A percentile compares a stretch with the other conserved stretches of the same genome.
Evolutionary conservation across 2,888 invertebrate species (phyloP).

Genomic region (Euphydryas editha): DNA sequence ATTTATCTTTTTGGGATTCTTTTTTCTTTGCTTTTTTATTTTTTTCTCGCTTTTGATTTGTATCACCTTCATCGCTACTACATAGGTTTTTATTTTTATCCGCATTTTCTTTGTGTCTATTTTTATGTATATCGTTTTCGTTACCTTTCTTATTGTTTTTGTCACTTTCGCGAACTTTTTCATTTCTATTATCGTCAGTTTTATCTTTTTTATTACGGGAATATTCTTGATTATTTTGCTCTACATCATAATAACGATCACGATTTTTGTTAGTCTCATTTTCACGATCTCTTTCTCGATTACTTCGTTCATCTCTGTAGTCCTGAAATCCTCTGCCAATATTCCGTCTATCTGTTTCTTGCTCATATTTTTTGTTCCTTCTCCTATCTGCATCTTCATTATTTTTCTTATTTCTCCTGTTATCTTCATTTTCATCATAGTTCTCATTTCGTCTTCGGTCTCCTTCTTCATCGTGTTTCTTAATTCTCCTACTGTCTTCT

Average conservation of each 20-base stretch:
- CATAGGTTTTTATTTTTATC: constrained; percentile 13
- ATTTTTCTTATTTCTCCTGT: neutral
- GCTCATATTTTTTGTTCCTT: constrained; percentile 25
- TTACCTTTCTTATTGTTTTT: constrained; percentile 22
- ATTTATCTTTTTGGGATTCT: constrained; percentile 1
- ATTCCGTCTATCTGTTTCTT: constrained; percentile 19
- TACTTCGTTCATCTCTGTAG: neutral
- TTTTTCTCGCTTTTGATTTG: constrained; percentile 5
- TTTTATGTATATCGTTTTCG: neutral
- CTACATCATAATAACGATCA: neutral
- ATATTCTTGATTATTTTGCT: constrained; percentile 11
- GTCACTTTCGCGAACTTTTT: constrained; percentile 7
- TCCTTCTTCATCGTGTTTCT: neutral
- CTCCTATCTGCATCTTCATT: constrained; percentile 36
- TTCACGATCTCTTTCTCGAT: constrained; percentile 1
- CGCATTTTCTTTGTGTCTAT: no score
- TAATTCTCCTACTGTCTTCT: constrained; percentile 3
- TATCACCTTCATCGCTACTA: constrained; percentile 24
- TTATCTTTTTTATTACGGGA: constrained; percentile 10
- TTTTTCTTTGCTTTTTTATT: constrained; percentile 9
- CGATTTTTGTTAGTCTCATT: neutral
- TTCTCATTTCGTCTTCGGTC: constrained; percentile 15
- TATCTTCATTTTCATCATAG: neutral
- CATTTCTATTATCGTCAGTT: constrained; percentile 8
- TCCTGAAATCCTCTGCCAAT: neutral